Evolutionary conservation across 2,113 vertebrate species (phyloP), one percentile per base, ranked within the genome.

Genomic region (Phoenicopterus ruber): DNA sequence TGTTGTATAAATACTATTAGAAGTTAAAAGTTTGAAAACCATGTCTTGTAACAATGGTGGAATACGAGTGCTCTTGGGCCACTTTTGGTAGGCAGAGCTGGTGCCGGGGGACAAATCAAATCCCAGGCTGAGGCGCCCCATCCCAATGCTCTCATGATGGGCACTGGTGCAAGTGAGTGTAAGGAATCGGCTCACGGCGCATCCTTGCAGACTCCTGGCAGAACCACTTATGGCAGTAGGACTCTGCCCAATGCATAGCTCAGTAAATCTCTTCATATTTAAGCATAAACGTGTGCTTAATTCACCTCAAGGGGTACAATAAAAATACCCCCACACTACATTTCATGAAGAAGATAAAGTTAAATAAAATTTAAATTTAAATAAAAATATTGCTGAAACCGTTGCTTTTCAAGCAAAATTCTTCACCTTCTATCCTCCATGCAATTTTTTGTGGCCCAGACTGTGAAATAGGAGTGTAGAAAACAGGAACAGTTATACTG

Each of bases 141-240:
- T 28, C 14, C 12, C 0, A 0, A 8, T 59, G 29, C 6, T 50
- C 5, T 31, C 19, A 26, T 44, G 12, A 36, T 14, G 28, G 11
- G 9, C 44, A 5, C 9, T 50, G 17, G 36, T 46, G 11, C 32
- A 38, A 46, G 17, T 16, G 9, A 29, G 6, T 21, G n/a, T 46
- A 38, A 38, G 36, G 36, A 44, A 44, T 11, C 2, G 1, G 19
- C 18, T 76, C 1, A 0, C 24, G 12, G 24, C 0, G 0, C 19
- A 44, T 32, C 18, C 26, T 32, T 62, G 20, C 26, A 66, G 19
- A 40, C 29, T 59, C 13, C 38, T 86, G 29, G n/a, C 21, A 36
- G 47, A 49, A 36, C 16, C 10, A 34, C 8, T 49, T 61, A 18
- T 1, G 3, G 34, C 1, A 3, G 14, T 25, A 54, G 19, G 38